Conservation (phyloP, 2,113 vertebrate genomes). For the Calidris pugnax region DNA sequence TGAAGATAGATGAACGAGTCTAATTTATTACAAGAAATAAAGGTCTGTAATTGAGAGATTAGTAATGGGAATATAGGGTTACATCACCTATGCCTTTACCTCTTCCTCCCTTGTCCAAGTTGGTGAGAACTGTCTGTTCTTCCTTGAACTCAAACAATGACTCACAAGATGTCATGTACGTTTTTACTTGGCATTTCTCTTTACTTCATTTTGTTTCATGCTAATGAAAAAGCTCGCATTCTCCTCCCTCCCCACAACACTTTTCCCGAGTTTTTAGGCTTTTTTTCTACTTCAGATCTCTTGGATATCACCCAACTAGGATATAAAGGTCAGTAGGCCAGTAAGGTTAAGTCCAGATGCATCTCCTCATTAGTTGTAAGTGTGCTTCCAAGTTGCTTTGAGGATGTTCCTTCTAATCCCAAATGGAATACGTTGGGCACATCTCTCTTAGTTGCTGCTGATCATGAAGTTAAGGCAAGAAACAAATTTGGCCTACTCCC, state of each 20-base stretch:
- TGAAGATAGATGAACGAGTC: not conserved
- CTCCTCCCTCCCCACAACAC: not conserved
- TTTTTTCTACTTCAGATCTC: not conserved
- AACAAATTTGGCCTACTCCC: not conserved
- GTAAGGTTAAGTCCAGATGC: not conserved
- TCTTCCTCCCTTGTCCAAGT: not conserved
- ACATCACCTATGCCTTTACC: not conserved
- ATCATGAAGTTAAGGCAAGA: not conserved
- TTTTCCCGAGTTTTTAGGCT: not conserved
- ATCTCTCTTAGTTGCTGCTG: not conserved
- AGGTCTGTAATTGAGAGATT: not conserved
- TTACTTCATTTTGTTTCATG: not conserved
- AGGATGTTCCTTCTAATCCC: not conserved
- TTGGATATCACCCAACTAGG: not conserved
- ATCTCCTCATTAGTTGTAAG: not conserved
- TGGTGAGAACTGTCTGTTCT: not conserved
- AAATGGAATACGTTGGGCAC: not conserved
- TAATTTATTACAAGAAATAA: not conserved
- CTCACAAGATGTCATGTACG: not conserved
- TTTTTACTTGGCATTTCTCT: not conserved
- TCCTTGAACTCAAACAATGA: not conserved
- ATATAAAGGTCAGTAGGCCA: not conserved
- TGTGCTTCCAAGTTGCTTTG: not conserved
- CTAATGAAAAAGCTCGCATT: not conserved
- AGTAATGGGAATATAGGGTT: not conserved